phyloP scores from a whole-genome alignment of 1,140 invertebrate genomes.

The Amyelois transitella region DNA sequence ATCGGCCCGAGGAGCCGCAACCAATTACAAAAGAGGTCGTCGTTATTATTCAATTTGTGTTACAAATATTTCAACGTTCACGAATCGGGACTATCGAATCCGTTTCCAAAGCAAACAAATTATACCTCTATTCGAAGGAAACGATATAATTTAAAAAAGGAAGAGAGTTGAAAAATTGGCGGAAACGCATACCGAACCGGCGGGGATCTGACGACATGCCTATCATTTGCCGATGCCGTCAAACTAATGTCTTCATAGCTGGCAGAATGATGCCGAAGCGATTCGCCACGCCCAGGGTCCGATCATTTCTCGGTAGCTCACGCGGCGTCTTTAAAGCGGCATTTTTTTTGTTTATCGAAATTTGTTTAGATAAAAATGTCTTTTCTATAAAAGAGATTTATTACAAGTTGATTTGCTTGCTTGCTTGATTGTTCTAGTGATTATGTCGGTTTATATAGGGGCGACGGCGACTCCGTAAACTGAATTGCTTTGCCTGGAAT shows the following conservation, averaged over 20 bases:
- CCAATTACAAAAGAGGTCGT: too few species aligned
- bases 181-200: constrained; percentile 22
- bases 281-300: constrained; percentile 41
- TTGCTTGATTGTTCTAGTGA: too few species aligned
- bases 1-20: too few species aligned
- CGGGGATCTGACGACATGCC: constrained; percentile 3
- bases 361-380: not conserved
- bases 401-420: too few species aligned
- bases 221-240: constrained; percentile 4
- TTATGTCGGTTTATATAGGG: too few species aligned
- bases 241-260: constrained; percentile 44
- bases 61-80: too few species aligned
- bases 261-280: constrained; percentile 40
- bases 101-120: not conserved
- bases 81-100: not conserved
- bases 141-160: not conserved
- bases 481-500: too few species aligned
- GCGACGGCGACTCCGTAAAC: too few species aligned
- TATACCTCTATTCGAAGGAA: not conserved
- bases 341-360: not conserved
- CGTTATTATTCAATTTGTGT: too few species aligned
- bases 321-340: constrained; percentile 32
- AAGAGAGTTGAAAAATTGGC: constrained; percentile 5
- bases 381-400: too few species aligned
- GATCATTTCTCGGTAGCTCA: constrained; percentile 31